phyloP scores from a whole-genome alignment of 2,113 vertebrate species.

The Microcebus jonahi region DNA sequence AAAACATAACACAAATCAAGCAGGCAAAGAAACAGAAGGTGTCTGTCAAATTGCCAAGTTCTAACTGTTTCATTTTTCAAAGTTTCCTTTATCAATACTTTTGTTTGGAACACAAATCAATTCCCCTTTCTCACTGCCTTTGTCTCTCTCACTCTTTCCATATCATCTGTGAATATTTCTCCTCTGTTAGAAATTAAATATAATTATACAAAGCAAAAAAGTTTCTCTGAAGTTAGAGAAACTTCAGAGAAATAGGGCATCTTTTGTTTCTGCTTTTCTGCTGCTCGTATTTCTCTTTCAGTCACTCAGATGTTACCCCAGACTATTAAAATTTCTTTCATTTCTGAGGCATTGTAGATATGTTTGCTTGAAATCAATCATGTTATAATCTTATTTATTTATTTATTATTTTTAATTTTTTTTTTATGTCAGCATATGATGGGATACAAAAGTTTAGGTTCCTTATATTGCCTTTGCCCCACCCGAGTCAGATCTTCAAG shows the following conservation, averaged over 20 bases:
- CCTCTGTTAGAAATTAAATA: background rate
- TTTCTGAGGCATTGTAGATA: background rate
- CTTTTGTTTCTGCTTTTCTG: background rate
- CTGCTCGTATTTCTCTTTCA: background rate
- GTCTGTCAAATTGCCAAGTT: background rate
- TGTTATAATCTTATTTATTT: background rate
- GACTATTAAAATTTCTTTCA: background rate
- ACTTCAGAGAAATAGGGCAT: no score
- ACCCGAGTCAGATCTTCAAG: no score
- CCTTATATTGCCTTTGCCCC: no score
- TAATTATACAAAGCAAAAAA: background rate
- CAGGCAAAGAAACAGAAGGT: background rate
- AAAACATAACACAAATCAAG: background rate
- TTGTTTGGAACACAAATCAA: background rate
- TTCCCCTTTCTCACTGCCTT: no score
- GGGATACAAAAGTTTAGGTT: no score
- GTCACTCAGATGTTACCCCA: background rate
- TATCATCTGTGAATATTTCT: background rate
- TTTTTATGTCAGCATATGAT: no score
- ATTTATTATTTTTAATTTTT: no score
- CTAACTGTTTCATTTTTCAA: background rate
- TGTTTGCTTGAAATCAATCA: background rate
- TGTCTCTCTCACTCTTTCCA: background rate
- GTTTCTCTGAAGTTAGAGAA: background rate
- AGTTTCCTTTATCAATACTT: background rate